Percentiles rank a stretch among this genome's conserved stretches.
phyloP scores from a whole-genome alignment of 2,113 vertebrate species.

The Ornithorhynchus anatinus region DNA sequence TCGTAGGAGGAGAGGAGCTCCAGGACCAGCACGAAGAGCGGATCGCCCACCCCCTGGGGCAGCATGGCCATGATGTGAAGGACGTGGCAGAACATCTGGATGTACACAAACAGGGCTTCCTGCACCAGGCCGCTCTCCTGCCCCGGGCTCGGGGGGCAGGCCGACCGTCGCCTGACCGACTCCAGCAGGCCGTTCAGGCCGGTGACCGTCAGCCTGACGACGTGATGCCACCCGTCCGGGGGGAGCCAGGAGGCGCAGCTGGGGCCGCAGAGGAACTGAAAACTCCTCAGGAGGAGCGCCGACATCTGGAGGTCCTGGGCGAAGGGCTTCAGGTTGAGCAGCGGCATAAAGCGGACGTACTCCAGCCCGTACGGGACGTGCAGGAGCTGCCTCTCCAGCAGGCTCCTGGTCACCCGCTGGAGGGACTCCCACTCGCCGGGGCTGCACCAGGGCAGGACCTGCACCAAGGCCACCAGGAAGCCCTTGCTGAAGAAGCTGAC shows the following conservation, averaged over 20 bases:
- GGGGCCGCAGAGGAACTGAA: slow-evolving; percentile 93
- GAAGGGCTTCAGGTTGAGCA: slow-evolving; percentile 87
- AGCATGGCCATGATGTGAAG: slow-evolving; percentile 94
- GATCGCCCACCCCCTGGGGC: slow-evolving; percentile 70
- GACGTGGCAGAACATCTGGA: slow-evolving; percentile 92
- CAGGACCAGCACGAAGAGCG: slow-evolving; percentile 82
- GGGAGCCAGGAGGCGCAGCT: slow-evolving; percentile 88
- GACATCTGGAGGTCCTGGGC: slow-evolving; percentile 85
- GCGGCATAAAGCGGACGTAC: slow-evolving; percentile 89
- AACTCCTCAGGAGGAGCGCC: slow-evolving; percentile 81
- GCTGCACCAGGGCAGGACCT: slow-evolving; percentile 91
- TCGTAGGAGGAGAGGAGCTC: slow-evolving; percentile 88
- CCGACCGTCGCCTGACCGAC: slow-evolving; percentile 58
- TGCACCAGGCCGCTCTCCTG: slow-evolving; percentile 50
- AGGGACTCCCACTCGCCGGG: slow-evolving; percentile 80
- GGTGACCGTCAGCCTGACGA: slow-evolving; percentile 79
- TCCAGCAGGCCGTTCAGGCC: slow-evolving; percentile 77
- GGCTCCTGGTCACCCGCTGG: slow-evolving; percentile 58
- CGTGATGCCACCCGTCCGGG: slow-evolving; percentile 76
- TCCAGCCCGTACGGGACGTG: slow-evolving; percentile 92
- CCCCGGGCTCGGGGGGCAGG: not conserved
- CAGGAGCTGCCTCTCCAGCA: slow-evolving; percentile 78
- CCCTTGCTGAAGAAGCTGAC: slow-evolving; percentile 95
- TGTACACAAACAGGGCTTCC: slow-evolving; percentile 85
- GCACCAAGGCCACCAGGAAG: slow-evolving; percentile 87